These are phyloP conservation scores for Haliclystus octoradiatus DNA, from an alignment of 30 jellyfish, hydroid and myxozoan species.

Conservation along the genomic window DNA sequence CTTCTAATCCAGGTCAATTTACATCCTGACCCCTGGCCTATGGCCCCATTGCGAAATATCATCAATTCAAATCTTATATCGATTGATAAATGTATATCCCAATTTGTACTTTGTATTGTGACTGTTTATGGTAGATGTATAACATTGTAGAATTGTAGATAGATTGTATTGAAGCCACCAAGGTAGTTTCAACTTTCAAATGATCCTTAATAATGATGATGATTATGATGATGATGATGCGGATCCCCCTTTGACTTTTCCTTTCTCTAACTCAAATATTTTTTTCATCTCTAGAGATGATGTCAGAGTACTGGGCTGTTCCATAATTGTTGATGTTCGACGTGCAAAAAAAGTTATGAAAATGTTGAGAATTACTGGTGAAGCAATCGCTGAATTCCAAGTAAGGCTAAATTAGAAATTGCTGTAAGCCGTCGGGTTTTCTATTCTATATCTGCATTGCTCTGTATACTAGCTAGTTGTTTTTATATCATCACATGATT, in stretches of 20 bases:
- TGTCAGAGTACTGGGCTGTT: constrained; percentile 65
- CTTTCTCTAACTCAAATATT: neutral
- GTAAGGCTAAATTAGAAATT: no score
- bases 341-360: constrained; percentile 49
- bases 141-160: no score
- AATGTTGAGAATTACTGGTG: constrained; percentile 75
- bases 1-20: no score
- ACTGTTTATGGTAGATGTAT: no score
- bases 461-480: neutral
- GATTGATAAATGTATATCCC: no score
- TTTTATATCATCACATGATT: neutral
- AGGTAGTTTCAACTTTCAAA: no score
- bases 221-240: neutral
- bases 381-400: constrained; percentile 74
- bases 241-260: neutral
- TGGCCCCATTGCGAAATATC: no score
- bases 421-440: neutral
- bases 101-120: no score
- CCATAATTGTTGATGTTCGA: constrained; percentile 81
- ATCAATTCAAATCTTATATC: no score
- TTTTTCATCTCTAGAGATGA: constrained; percentile 28
- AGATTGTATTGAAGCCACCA: no score
- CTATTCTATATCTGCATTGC: neutral
- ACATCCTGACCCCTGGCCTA: no score
- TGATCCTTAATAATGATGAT: neutral